These are phyloP conservation scores for Drosophila pseudotakahashii DNA, from an alignment of 2,888 invertebrate genomes.

Conservation along the genomic window DNA sequence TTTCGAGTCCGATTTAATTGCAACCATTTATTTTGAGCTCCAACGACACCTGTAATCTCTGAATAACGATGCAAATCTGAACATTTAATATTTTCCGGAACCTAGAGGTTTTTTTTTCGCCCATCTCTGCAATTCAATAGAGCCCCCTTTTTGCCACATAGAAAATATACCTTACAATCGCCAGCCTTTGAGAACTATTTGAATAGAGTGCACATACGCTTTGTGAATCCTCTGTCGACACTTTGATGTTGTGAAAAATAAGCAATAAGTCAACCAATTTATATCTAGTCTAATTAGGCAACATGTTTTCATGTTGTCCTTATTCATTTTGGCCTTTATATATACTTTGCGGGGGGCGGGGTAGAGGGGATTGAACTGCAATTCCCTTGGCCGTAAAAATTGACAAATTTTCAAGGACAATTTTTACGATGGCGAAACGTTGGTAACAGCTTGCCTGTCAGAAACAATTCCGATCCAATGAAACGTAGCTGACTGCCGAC, in stretches of 20 bases:
- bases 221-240: not conserved
- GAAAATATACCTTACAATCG: too few species aligned
- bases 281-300: not conserved
- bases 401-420: conserved; percentile 3
- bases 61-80: not conserved
- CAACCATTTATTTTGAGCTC: not conserved
- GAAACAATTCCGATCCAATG: conserved; percentile 1
- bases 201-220: not conserved
- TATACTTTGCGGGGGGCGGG: too few species aligned
- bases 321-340: not conserved
- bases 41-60: not conserved
- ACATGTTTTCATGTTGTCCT: not conserved
- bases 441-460: conserved; percentile 4
- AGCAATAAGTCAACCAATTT: not conserved
- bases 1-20: not conserved
- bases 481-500: not conserved
- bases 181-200: not conserved
- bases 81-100: too few species aligned
- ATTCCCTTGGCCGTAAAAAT: not conserved
- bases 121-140: too few species aligned
- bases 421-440: not conserved
- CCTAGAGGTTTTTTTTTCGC: not conserved
- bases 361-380: not conserved
- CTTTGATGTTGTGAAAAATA: not conserved
- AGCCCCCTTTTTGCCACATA: not conserved